Evolutionary conservation across 2,888 invertebrate genomes (phyloP).

Genomic region (Homarus gammarus): DNA sequence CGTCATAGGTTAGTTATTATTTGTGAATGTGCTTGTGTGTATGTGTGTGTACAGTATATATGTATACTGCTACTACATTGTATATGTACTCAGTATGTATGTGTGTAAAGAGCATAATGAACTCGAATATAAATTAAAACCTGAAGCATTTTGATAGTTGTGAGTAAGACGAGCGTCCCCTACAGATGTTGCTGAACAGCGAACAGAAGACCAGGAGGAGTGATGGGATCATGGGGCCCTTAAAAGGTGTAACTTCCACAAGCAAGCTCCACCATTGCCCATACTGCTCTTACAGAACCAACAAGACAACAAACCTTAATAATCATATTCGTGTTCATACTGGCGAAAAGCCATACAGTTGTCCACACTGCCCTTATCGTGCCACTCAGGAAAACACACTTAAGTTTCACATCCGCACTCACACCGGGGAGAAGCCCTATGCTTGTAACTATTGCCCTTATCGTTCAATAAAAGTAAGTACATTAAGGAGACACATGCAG

Average conservation of each 20-base stretch:
- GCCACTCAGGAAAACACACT: constrained; percentile 51
- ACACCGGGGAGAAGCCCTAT: constrained; percentile 65
- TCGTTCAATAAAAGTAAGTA: constrained; percentile 55
- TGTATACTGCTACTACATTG: too few relatives aligned
- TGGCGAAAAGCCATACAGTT: constrained; percentile 56
- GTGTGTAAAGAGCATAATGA: not conserved
- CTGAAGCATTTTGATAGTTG: constrained; percentile 23
- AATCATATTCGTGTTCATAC: constrained; percentile 66
- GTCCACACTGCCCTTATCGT: constrained; percentile 55
- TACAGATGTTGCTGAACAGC: constrained; percentile 58
- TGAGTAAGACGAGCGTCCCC: constrained; percentile 60
- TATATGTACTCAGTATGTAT: not conserved
- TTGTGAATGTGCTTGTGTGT: too few relatives aligned
- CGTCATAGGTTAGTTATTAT: too few relatives aligned
- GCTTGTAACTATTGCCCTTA: constrained; percentile 53
- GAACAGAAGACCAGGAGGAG: constrained; percentile 48
- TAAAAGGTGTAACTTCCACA: constrained; percentile 40
- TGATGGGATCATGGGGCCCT: constrained; percentile 21
- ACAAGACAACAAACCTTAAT: constrained; percentile 63
- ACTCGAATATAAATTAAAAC: not conserved
- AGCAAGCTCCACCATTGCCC: constrained; percentile 59
- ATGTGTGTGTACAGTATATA: too few relatives aligned
- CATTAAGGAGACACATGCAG: constrained; percentile 47
- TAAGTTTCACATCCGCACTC: constrained; percentile 64
- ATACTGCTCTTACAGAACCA: constrained; percentile 64